Percentiles rank a stretch among this genome's conserved stretches.
Conservation (phyloP, 2,888 invertebrate species). For the Agrochola macilenta region DNA sequence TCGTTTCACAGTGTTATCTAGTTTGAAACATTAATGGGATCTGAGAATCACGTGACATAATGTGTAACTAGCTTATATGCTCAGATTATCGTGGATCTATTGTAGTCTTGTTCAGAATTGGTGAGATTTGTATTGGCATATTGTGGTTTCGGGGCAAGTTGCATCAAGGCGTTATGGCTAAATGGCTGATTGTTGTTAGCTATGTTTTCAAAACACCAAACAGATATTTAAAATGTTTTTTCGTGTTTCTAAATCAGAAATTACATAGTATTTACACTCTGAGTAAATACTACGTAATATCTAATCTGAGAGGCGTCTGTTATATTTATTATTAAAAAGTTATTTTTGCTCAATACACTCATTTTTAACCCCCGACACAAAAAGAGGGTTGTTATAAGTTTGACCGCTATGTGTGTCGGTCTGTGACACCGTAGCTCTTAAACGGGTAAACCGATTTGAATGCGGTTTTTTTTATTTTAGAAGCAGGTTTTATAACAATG, state of each 20-base stretch:
- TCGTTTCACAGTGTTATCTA: constrained; percentile 47
- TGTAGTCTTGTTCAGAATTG: neutral
- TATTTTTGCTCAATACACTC: neutral
- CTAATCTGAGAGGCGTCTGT: too few species aligned
- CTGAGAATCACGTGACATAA: constrained; percentile 28
- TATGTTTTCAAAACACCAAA: neutral
- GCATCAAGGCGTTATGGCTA: too few species aligned
- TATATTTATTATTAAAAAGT: neutral
- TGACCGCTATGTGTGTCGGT: too few species aligned
- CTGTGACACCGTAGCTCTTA: too few species aligned
- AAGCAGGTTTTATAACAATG: too few species aligned
- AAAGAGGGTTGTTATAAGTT: too few species aligned
- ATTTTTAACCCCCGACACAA: neutral
- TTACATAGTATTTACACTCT: too few species aligned
- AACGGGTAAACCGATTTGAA: too few species aligned
- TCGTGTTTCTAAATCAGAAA: neutral
- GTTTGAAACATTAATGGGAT: constrained; percentile 53
- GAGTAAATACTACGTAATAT: too few species aligned
- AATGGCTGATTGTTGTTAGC: neutral
- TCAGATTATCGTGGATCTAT: constrained; percentile 6
- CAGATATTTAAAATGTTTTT: neutral
- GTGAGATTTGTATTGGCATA: too few species aligned
- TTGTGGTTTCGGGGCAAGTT: too few species aligned
- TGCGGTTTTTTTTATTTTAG: too few species aligned
- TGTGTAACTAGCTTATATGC: constrained; percentile 19